Evolutionary conservation across 2,888 invertebrate species (phyloP).

Genomic region (Patella caerulea): DNA sequence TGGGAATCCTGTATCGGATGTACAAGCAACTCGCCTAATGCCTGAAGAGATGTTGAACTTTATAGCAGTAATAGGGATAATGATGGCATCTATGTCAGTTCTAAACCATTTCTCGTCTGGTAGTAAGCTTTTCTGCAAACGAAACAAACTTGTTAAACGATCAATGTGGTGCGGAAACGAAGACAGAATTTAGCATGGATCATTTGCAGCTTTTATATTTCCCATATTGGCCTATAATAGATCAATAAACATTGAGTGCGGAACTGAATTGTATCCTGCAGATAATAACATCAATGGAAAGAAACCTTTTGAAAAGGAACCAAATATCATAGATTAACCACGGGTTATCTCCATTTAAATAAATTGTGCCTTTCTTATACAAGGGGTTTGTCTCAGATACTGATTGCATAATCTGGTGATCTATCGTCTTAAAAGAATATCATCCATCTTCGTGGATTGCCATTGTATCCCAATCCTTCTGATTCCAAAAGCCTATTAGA

Average conservation of each 20-base stretch:
- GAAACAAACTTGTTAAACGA: neutral
- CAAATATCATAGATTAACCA: too few species aligned
- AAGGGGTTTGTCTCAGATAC: too few species aligned
- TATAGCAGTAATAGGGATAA: slow-evolving; percentile 4
- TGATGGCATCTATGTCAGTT: neutral
- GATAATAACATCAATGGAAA: slow-evolving; percentile 1
- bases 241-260: slow-evolving; percentile 1
- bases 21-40: neutral
- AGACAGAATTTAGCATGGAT: slow-evolving; percentile 5
- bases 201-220: slow-evolving; percentile 13
- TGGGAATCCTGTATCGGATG: neutral
- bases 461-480: too few species aligned
- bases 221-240: slow-evolving; percentile 3
- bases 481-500: too few species aligned
- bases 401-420: too few species aligned
- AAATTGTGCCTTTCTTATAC: too few species aligned
- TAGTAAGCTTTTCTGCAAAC: slow-evolving; percentile 5
- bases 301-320: too few species aligned
- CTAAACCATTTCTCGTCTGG: neutral
- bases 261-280: slow-evolving; percentile 3
- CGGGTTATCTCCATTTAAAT: too few species aligned
- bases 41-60: neutral
- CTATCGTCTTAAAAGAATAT: too few species aligned
- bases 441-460: too few species aligned
- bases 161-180: neutral